phyloP scores from a whole-genome alignment of 2,888 invertebrate species.

The Drosophila infuscata region DNA sequence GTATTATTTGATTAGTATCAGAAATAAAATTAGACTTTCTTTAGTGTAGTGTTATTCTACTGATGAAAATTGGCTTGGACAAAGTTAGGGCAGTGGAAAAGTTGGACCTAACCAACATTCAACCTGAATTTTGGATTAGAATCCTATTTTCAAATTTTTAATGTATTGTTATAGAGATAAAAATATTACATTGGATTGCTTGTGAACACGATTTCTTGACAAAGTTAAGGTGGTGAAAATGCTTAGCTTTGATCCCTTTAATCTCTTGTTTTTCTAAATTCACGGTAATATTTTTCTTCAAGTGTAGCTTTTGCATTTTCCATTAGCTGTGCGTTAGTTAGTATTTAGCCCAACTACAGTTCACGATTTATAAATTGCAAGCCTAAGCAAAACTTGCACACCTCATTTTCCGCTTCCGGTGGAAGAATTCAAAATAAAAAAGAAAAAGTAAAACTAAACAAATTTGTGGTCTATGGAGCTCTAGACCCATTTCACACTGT shows the following conservation, averaged over 20 bases:
- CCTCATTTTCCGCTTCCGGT: slow-evolving; percentile 73
- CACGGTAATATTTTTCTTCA: neutral
- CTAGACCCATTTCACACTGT: slow-evolving; percentile 38
- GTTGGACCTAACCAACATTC: fast-evolving
- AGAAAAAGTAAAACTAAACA: slow-evolving; percentile 8
- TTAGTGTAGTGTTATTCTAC: neutral
- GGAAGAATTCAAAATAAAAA: slow-evolving; percentile 7
- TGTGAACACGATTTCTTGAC: neutral
- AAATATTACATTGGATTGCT: too few relatives aligned
- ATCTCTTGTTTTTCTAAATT: neutral
- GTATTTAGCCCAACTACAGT: slow-evolving; percentile 16
- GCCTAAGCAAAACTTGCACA: slow-evolving; percentile 54
- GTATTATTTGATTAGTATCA: neutral
- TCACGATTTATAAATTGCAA: slow-evolving; percentile 16
- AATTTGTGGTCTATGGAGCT: slow-evolving; percentile 4
- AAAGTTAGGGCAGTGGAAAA: neutral
- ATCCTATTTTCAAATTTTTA: neutral
- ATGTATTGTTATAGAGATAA: neutral
- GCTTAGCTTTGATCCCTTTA: neutral
- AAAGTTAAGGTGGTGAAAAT: neutral
- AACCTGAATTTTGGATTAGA: neutral
- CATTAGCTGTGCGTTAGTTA: neutral
- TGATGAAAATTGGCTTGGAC: neutral
- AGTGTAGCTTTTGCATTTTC: neutral
- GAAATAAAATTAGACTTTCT: neutral